Conservation (phyloP, 1,140 invertebrate genomes). For the Apis laboriosa region DNA sequence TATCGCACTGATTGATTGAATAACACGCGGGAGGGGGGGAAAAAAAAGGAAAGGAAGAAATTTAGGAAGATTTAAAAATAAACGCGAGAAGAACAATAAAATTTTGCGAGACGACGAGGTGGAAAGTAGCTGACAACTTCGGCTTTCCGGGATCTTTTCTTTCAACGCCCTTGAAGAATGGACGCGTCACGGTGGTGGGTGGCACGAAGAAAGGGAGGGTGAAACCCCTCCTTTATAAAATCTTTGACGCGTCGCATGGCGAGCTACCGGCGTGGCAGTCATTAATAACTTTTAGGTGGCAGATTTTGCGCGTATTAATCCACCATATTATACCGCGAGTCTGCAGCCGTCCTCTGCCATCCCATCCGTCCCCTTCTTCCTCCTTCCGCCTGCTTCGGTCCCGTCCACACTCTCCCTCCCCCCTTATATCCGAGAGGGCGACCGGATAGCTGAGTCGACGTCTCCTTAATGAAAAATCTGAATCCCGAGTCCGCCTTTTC, state of each 20-base stretch:
- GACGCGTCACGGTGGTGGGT: conserved; percentile 43
- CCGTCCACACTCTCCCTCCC: conserved; percentile 37
- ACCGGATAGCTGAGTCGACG: conserved; percentile 80
- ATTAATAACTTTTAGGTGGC: conserved; percentile 81
- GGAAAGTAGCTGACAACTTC: conserved; percentile 39
- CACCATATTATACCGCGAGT: conserved; percentile 77
- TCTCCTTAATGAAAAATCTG: conserved; percentile 81
- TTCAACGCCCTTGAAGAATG: conserved; percentile 48
- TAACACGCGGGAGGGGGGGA: background rate
- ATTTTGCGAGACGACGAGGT: background rate
- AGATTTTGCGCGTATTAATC: conserved; percentile 81
- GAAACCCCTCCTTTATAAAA: conserved; percentile 75
- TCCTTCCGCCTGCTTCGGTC: conserved; percentile 50
- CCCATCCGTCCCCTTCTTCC: conserved; percentile 62
- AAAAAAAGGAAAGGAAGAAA: background rate
- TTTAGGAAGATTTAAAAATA: background rate
- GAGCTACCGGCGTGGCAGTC: conserved; percentile 69
- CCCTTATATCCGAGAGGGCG: conserved; percentile 49
- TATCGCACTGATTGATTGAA: background rate
- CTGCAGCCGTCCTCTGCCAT: conserved; percentile 60
- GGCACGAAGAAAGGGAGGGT: conserved; percentile 55
- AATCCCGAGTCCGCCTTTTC: conserved; percentile 68
- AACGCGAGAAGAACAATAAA: background rate
- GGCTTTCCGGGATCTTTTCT: conserved; percentile 58
- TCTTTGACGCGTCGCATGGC: conserved; percentile 77